Evolutionary conservation across 1,140 invertebrate genomes (phyloP).

Genomic region (Mamestra configurata): DNA sequence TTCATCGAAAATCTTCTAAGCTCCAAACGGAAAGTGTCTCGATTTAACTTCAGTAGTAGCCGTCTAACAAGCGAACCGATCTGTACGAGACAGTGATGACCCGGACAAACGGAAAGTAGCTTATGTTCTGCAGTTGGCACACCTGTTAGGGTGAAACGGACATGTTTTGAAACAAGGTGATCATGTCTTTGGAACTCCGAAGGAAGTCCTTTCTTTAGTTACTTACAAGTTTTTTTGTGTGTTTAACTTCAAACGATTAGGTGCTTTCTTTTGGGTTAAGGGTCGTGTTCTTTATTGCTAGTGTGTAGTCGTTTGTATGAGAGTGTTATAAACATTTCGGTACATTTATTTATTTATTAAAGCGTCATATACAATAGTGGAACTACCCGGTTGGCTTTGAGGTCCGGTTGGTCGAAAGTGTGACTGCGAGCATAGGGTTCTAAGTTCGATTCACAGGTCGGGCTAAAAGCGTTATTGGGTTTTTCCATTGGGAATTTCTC

Average conservation of each 20-base stretch:
- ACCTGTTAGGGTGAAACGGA: constrained; percentile 1
- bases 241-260: neutral
- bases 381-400: no score
- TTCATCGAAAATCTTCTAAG: constrained; percentile 4
- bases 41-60: constrained; percentile 29
- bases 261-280: neutral
- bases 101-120: constrained; percentile 28
- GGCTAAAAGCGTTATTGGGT: no score
- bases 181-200: constrained; percentile 6
- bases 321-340: no score
- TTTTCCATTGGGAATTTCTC: no score
- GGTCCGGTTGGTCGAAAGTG: no score
- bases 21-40: constrained; percentile 24
- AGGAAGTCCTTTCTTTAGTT: neutral
- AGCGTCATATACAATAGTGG: no score
- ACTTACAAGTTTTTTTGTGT: neutral
- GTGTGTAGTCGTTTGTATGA: no score
- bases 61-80: constrained; percentile 33
- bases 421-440: no score
- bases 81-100: constrained; percentile 27
- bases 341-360: no score
- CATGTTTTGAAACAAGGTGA: constrained; percentile 30
- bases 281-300: no score
- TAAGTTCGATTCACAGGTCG: no score
- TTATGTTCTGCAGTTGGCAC: constrained; percentile 37